Evolutionary conservation across 2,797 vertebrate genomes (phyloP), one percentile per base, ranked within the genome.

Genomic region (Sphaeramia orbicularis): DNA sequence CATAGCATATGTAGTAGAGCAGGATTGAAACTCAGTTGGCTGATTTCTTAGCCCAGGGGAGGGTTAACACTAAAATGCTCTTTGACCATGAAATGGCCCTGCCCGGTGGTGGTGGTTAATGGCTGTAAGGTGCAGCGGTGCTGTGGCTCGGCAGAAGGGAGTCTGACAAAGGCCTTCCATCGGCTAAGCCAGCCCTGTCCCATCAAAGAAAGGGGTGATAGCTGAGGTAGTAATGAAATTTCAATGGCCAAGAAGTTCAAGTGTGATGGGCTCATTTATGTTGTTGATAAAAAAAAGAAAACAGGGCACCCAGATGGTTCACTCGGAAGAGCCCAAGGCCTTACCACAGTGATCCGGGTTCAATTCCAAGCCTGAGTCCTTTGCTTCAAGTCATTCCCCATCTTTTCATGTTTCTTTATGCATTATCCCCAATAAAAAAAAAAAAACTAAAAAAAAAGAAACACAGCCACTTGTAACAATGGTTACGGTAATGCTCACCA

Each of bases 91-190:
- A 95, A 95, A 95, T 95, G 50, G 66, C 55, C 83, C 92, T 84
- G 65, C 87, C 77, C 89, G 62, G 90, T 94, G 94, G 94, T 93
- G 89, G 87, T 89, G 91, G 91, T 86, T 95, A 93, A 95, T 94
- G 90, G 91, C 69, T 66, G 75, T 48, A 32, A 61, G 85, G 65
- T 76, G 81, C 84, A 88, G 79, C 74, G 60, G 71, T 88, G 74
- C 74, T 47, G 8, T 66, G 84, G 64, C 67, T 64, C 65, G 67
- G 81, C 49, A 72, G 87, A 53, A 63, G 76, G 48, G 70, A 83
- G 60, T 41, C 55, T 54, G 74, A 71, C 85, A 64, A 15, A 57
- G 53, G 41, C 68, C 81, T 86, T 83, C 55, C 76, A 49, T 53
- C 72, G 77, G 74, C 63, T 63, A 58, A 52, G 56, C 56, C 83